Base-by-base conservation (phyloP, 2,113 vertebrate genomes). In the Zonotrichia leucophrys region DNA sequence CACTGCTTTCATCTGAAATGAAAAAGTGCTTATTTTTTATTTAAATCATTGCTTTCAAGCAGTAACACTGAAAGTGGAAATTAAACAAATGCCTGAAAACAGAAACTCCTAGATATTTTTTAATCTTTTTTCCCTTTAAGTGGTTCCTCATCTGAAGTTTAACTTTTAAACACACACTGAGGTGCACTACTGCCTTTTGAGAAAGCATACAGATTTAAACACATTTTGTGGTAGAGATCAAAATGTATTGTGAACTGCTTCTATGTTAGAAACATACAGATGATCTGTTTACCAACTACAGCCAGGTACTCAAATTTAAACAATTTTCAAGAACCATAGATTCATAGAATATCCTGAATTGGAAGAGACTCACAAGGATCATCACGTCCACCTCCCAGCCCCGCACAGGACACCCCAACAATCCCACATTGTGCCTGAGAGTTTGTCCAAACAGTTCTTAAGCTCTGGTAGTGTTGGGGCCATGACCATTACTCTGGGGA, bases 1-100 rank as follows among this genome's bases (percentile, higher is more conserved):
- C 79, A 99, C 99, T 25, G 99, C 99, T 98, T 99, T 99, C 99
- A 99, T 99, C 99, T 99, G 97, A 83, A 96, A 97, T 68, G 24
- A 87, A 47, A 96, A 95, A 41, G 58, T 47, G 31, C 53, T 86
- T 53, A 35, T 94, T 93, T 93, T 95, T 87, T 88, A 59, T 59
- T 92, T 69, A 59, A 44, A 44, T 44, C 44, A 44, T 44, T 46
- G 44, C 44, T 87, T 94, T 83, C 67, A 89, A 78, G 89, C 30
- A 84, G 21, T 74, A 46, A 90, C 85, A 69, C 30, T 56, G 47
- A 81, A 83, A 62, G 75, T 35, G 21, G 31, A 86, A 75, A 86
- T 68, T 37, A 86, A 81, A 37, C 35, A 91, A 81, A 81, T 68
- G 62, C 18, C 19, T 75, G 53, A 62, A 76, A 81, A 86, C 55